Evolutionary conservation across 2,113 vertebrate species (phyloP).

Genomic region (Colius striatus): DNA sequence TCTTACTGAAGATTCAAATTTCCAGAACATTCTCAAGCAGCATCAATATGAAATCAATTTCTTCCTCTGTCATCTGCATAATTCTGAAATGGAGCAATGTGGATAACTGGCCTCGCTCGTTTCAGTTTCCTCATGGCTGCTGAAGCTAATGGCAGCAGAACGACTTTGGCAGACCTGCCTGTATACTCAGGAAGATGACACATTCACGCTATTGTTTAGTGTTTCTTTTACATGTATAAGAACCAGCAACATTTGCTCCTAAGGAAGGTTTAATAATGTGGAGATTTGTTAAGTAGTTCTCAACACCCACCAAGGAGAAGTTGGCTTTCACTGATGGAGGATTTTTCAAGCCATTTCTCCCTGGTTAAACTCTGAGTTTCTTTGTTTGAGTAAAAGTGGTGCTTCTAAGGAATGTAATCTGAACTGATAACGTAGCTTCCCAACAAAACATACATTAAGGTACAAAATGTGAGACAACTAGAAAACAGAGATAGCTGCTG

Average conservation of each 20-base stretch:
- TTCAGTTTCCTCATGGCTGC: neutral
- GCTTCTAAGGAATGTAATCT: neutral
- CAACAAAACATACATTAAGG: neutral
- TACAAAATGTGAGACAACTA: neutral
- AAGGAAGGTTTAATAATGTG: neutral
- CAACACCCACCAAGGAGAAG: neutral
- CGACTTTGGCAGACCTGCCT: neutral
- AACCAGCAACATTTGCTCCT: neutral
- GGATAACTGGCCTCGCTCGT: neutral
- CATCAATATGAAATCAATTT: neutral
- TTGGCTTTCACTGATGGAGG: neutral
- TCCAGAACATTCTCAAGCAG: neutral
- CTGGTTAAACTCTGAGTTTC: neutral
- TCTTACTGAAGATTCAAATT: neutral
- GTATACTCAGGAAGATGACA: neutral
- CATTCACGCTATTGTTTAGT: neutral
- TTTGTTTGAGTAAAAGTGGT: neutral
- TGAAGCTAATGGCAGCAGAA: neutral
- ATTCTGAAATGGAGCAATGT: rapidly evolving
- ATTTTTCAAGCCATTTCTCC: neutral
- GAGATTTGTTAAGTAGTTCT: neutral
- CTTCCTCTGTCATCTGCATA: rapidly evolving
- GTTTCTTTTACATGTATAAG: neutral
- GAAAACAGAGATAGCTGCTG: neutral
- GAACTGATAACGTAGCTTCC: neutral